Evolutionary conservation across 2,888 invertebrate genomes (phyloP).

Genomic region (Imbricaverruca yamaguchii): DNA sequence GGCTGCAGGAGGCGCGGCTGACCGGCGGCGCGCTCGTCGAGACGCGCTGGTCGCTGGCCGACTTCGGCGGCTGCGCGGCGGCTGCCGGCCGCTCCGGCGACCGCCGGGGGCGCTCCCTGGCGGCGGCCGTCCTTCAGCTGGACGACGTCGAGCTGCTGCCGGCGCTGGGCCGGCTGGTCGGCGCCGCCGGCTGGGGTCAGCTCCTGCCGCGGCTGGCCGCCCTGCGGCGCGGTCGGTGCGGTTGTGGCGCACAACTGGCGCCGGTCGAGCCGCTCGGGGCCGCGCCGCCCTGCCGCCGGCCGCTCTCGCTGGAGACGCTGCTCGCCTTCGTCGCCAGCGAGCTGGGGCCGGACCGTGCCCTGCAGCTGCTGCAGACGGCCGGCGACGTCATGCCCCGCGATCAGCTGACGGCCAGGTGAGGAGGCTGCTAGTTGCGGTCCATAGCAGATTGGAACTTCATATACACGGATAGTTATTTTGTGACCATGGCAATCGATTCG

Average conservation of each 20-base stretch:
- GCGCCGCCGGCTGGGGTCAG: constrained; percentile 49
- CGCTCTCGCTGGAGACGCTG: constrained; percentile 47
- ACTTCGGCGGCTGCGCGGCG: constrained; percentile 43
- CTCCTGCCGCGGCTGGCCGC: constrained; percentile 29
- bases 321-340: constrained; percentile 52
- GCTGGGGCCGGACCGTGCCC: constrained; percentile 50
- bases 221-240: neutral
- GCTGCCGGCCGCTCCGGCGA: neutral
- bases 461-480: too few relatives aligned
- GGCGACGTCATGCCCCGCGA: neutral
- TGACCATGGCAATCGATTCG: too few relatives aligned
- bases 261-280: constrained; percentile 36
- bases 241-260: constrained; percentile 29
- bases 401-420: neutral
- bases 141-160: constrained; percentile 48
- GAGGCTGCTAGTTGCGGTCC: neutral
- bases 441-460: too few relatives aligned
- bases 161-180: constrained; percentile 47
- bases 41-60: constrained; percentile 47
- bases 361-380: constrained; percentile 48
- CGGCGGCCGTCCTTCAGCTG: constrained; percentile 38
- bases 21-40: constrained; percentile 44
- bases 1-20: constrained; percentile 43
- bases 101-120: constrained; percentile 3
- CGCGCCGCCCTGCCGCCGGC: constrained; percentile 43